Conservation (phyloP, 2,113 vertebrate species). For the Miniopterus natalensis region DNA sequence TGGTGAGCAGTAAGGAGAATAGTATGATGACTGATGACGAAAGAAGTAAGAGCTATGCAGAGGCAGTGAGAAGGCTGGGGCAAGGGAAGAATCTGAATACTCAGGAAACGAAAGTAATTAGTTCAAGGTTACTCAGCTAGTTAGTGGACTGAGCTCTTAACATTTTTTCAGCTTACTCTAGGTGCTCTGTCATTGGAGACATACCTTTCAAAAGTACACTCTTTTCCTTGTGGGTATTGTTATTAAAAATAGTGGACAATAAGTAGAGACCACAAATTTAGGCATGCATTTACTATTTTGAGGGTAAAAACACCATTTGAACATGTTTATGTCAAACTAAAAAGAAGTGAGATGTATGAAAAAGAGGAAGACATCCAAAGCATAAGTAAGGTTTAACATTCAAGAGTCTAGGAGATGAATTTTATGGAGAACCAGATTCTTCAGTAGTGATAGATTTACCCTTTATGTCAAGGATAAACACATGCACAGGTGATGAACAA, state of each 20-base stretch:
- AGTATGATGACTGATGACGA: not conserved
- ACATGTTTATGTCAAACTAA: not conserved
- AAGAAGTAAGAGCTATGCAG: not conserved
- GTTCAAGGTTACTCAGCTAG: not conserved
- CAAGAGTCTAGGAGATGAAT: not conserved
- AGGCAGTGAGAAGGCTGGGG: not conserved
- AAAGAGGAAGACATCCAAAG: not conserved
- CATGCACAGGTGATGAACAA: not conserved
- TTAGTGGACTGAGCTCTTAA: not conserved
- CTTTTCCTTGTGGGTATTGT: not conserved
- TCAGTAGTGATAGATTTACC: not conserved
- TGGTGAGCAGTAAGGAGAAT: not conserved
- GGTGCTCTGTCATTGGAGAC: not conserved
- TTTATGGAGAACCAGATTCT: not conserved
- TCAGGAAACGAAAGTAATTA: not conserved
- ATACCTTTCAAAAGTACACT: not conserved
- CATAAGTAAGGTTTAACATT: not conserved
- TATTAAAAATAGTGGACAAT: not conserved
- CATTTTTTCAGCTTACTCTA: not conserved
- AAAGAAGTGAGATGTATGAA: not conserved
- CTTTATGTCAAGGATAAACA: constrained; percentile 5
- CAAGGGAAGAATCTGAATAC: not conserved
- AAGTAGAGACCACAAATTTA: not conserved
- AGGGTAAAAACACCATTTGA: not conserved
- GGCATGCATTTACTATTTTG: not conserved